These are phyloP conservation scores for Euphydryas editha DNA, from an alignment of 2,888 invertebrate genomes.

Conservation along the genomic window DNA sequence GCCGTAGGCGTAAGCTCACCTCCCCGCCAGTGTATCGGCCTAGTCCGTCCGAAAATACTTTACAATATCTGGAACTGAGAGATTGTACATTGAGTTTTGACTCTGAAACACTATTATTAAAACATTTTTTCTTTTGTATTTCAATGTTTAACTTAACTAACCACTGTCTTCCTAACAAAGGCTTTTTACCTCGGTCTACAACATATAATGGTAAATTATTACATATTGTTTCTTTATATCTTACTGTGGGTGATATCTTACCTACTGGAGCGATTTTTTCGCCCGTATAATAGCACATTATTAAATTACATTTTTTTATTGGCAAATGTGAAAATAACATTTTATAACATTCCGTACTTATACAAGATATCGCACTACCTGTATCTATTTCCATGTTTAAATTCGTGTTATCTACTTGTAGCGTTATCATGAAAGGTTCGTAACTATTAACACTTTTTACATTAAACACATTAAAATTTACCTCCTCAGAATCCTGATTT, in stretches of 20 bases:
- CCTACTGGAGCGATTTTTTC: slow-evolving; percentile 21
- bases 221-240: slow-evolving; percentile 17
- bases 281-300: slow-evolving; percentile 26
- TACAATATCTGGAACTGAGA: slow-evolving; percentile 40
- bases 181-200: slow-evolving; percentile 11
- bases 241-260: slow-evolving; percentile 16
- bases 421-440: not conserved
- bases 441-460: not conserved
- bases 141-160: slow-evolving; percentile 27
- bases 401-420: not conserved
- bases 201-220: slow-evolving; percentile 24
- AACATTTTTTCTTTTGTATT: not conserved
- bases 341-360: slow-evolving; percentile 21
- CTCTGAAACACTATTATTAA: slow-evolving; percentile 13
- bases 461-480: not conserved
- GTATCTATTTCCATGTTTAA: slow-evolving; percentile 22
- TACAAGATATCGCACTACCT: slow-evolving; percentile 28
- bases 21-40: slow-evolving; percentile 27
- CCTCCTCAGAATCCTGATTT: no score
- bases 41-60: slow-evolving; percentile 45
- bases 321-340: not conserved
- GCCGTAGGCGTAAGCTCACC: not conserved
- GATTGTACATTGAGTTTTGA: not conserved
- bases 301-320: not conserved
- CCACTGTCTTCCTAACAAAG: slow-evolving; percentile 40